Conservation (phyloP, 2,888 invertebrate genomes). For the Epicampocera succincta region DNA sequence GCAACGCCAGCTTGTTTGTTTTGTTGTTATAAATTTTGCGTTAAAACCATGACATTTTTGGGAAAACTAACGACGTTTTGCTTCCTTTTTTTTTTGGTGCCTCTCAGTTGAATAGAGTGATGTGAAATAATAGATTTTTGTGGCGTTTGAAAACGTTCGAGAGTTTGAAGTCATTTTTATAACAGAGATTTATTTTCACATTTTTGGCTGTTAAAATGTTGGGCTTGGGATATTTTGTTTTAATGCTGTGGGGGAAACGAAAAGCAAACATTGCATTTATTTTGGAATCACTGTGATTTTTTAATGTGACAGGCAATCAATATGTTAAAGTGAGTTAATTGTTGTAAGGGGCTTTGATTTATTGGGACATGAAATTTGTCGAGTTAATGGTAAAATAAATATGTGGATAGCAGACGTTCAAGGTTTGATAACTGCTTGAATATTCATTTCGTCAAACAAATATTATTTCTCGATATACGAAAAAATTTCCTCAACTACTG, state of each 20-base stretch:
- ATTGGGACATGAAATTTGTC: not conserved
- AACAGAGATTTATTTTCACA: constrained; percentile 12
- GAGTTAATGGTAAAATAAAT: not conserved
- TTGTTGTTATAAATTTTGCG: constrained; percentile 11
- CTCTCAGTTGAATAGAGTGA: constrained; percentile 23
- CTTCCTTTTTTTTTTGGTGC: not conserved
- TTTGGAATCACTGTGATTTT: constrained; percentile 5
- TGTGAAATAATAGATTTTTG: constrained; percentile 33
- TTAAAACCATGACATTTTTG: constrained; percentile 51
- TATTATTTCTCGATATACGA: too few relatives aligned
- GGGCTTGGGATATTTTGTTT: not conserved
- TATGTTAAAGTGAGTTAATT: constrained; percentile 30
- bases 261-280: not conserved
- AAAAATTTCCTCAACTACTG: too few relatives aligned
- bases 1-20: constrained; percentile 21
- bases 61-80: constrained; percentile 34
- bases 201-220: not conserved
- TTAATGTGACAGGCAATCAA: constrained; percentile 27
- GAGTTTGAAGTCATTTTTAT: constrained; percentile 12
- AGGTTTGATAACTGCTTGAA: too few relatives aligned
- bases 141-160: not conserved
- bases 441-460: too few relatives aligned
- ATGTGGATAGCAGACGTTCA: too few relatives aligned
- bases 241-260: not conserved
- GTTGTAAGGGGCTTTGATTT: constrained; percentile 12